Conservation (phyloP, 2,888 invertebrate species). For the Tipula unca region DNA sequence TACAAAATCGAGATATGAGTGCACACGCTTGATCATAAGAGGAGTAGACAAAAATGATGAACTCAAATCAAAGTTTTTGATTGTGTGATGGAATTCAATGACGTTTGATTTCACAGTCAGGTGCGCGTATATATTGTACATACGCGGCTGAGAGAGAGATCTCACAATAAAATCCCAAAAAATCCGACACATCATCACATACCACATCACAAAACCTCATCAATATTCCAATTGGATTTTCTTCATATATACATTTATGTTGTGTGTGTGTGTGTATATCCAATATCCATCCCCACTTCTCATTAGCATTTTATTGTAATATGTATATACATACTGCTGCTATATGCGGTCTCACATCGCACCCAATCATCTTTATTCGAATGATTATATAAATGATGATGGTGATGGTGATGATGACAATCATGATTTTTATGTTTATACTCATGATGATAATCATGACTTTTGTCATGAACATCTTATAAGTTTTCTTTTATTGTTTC, state of each 20-base stretch:
- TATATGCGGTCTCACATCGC: not conserved
- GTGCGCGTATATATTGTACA: not conserved
- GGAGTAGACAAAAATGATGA: not conserved
- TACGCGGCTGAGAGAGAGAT: not conserved
- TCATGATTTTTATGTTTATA: conserved; percentile 2
- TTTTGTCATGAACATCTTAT: not conserved
- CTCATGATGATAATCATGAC: conserved; percentile 14
- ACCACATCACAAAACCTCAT: not conserved
- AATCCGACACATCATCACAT: not conserved
- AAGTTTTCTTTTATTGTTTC: not conserved
- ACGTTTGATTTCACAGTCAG: not conserved
- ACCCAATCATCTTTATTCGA: not conserved
- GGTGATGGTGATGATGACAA: not conserved
- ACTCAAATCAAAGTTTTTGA: not conserved
- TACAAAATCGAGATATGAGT: too few relatives aligned
- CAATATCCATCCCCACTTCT: not conserved
- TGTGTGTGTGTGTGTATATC: not conserved
- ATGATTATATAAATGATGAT: not conserved
- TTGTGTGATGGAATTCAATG: not conserved
- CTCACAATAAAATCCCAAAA: not conserved
- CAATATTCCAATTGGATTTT: not conserved
- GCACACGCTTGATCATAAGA: not conserved
- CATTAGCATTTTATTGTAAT: not conserved
- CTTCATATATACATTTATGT: not conserved
- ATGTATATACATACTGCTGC: not conserved